A percentile compares a stretch with the other conserved stretches of the same genome.
Evolutionary conservation across 2,113 vertebrate species (phyloP).

Genomic region (Lycocorax pyrrhopterus): DNA sequence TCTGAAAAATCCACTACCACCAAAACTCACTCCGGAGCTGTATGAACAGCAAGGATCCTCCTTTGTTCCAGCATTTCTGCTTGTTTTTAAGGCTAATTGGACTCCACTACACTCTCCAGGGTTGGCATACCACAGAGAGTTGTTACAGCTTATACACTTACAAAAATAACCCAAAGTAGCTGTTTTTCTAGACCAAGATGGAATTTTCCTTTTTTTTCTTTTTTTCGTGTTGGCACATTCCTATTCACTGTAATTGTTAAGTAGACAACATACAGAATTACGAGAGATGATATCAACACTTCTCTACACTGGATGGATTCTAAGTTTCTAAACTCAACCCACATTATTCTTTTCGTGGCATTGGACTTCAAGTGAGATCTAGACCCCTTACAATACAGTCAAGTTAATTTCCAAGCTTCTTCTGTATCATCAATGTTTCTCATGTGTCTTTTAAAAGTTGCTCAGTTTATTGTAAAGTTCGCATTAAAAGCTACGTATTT

Average conservation of each 20-base stretch:
- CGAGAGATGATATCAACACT: neutral
- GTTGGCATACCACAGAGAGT: neutral
- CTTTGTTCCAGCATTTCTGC: neutral
- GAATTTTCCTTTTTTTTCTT: neutral
- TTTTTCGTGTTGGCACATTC: neutral
- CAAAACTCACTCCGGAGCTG: neutral
- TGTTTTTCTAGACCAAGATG: neutral
- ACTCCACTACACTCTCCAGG: neutral
- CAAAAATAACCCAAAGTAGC: neutral
- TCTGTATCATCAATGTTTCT: neutral
- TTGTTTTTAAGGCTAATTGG: neutral
- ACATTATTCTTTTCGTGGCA: neutral
- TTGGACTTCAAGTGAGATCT: neutral
- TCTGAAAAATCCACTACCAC: neutral
- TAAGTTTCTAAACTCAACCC: neutral
- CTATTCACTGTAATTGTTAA: neutral
- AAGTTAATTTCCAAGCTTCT: neutral
- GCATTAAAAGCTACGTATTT: neutral
- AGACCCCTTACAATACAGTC: neutral
- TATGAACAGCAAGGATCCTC: neutral
- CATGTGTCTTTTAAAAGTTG: neutral
- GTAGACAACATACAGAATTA: neutral
- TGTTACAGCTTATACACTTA: neutral
- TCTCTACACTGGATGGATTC: neutral
- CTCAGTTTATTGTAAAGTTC: neutral